These are phyloP conservation scores for Denticeps clupeoides DNA, from an alignment of 2,797 vertebrate genomes.

Conservation along the genomic window DNA sequence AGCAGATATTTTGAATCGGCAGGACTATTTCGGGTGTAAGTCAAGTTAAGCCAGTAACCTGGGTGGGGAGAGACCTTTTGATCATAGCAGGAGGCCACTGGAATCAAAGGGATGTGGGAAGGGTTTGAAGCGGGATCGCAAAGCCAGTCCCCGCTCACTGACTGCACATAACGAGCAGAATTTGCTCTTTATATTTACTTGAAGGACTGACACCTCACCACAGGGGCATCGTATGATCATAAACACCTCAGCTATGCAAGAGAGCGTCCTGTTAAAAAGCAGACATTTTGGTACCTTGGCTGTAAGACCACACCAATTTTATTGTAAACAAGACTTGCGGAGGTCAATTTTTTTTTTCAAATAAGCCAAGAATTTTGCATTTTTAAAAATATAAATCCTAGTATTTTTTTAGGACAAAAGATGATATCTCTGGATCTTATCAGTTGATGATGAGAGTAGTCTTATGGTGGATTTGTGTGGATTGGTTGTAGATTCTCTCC, in stretches of 20 bases:
- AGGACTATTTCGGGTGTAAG: constrained; percentile 18
- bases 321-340: background rate
- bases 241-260: constrained; percentile 20
- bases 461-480: constrained; percentile 5
- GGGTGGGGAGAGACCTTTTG: constrained; percentile 12
- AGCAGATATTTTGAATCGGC: too few species aligned
- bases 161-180: constrained; percentile 32
- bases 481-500: constrained; percentile 22
- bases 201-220: constrained; percentile 31
- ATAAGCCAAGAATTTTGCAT: too few species aligned
- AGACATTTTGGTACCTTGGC: background rate
- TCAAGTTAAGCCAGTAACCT: constrained; percentile 15
- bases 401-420: constrained; percentile 1
- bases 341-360: too few species aligned
- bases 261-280: background rate
- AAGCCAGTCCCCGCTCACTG: constrained; percentile 13
- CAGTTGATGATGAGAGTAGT: background rate
- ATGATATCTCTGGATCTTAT: background rate
- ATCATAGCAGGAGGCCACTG: constrained; percentile 12
- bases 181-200: constrained; percentile 30
- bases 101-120: constrained; percentile 14
- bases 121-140: constrained; percentile 6
- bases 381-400: too few species aligned
- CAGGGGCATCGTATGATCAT: constrained; percentile 29
- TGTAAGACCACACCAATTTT: background rate